Base-by-base conservation (phyloP, 2,113 vertebrate species). In the Athene noctua region DNA sequence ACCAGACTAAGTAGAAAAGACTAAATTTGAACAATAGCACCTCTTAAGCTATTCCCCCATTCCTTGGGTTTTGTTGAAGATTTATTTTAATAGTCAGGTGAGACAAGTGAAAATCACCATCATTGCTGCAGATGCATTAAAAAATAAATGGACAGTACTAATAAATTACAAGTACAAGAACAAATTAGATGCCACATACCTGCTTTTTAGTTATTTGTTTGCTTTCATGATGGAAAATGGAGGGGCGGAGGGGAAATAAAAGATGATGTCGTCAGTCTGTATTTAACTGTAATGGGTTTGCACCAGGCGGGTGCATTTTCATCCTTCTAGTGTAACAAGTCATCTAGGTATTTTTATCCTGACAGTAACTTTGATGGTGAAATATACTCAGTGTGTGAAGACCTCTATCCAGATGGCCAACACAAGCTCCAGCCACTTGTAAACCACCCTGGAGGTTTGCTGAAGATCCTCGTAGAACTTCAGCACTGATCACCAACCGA, bases 131-230 rank as follows among this genome's bases (percentile, higher is more conserved):
- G 49, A 88, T 13, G 68, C 84, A 86, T 93, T 92, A 95, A 90
- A 96, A 97, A 97, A 68, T 80, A 90, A 73, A 94, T 74, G 78
- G 72, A 84, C 61, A 96, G 40, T 95, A 86, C 91, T 89, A 95
- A 96, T 95, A 93, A 97, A 96, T 96, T 97, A 89, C 87, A 97
- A 94, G 73, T 88, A 90, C 49, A 9, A 73, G 38, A 86, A 94
- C 80, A 95, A 97, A 97, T 97, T 97, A 92, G 67, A 81, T 80
- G 82, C 57, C 66, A 83, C 78, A 78, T 92, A 70, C 59, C 38
- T n/a, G 14, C 2, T n/a, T 68, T 94, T 90, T 42, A 61, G 78
- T 79, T 94, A 47, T 95, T 95, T 73, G 47, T 87, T 72, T 96
- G 62, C 57, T 84, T 88, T 78, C 46, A 13, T 77, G 49, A 54